These are phyloP conservation scores for Sclerodermus sp. DNA, from an alignment of 2,888 invertebrate species.

Conservation along the genomic window DNA sequence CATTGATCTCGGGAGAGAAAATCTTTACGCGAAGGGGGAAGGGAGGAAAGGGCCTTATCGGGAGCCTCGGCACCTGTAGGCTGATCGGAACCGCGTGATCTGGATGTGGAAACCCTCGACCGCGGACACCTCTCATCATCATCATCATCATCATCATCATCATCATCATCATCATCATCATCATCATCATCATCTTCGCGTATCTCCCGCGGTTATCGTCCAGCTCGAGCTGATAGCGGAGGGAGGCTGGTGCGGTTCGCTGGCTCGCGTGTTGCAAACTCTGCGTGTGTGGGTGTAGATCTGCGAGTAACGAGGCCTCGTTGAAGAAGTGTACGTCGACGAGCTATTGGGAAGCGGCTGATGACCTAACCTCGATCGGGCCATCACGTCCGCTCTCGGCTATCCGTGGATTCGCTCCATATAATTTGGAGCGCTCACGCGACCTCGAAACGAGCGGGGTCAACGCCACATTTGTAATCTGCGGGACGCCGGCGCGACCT, in stretches of 20 bases:
- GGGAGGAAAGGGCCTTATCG: too few species aligned
- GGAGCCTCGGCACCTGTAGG: background rate
- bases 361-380: conserved; percentile 40
- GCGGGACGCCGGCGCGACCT: conserved; percentile 49
- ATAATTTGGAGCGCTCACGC: conserved; percentile 54
- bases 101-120: conserved; percentile 21
- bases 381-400: conserved; percentile 49
- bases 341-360: conserved; percentile 41
- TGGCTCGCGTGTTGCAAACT: background rate
- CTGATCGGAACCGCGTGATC: conserved; percentile 10
- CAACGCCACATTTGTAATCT: conserved; percentile 54
- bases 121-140: conserved; percentile 24
- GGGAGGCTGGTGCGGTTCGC: background rate
- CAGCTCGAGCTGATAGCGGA: background rate
- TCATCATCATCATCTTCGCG: conserved; percentile 2
- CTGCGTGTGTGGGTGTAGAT: background rate
- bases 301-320: background rate
- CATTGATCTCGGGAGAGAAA: too few species aligned
- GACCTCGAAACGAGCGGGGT: conserved; percentile 51
- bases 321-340: conserved; percentile 11
- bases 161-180: background rate
- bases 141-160: conserved; percentile 15
- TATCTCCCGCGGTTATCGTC: background rate
- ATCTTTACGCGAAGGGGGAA: too few species aligned
- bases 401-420: conserved; percentile 48